These are phyloP conservation scores for Drosophila multiciliata DNA, from an alignment of 2,888 invertebrate genomes.

Conservation along the genomic window DNA sequence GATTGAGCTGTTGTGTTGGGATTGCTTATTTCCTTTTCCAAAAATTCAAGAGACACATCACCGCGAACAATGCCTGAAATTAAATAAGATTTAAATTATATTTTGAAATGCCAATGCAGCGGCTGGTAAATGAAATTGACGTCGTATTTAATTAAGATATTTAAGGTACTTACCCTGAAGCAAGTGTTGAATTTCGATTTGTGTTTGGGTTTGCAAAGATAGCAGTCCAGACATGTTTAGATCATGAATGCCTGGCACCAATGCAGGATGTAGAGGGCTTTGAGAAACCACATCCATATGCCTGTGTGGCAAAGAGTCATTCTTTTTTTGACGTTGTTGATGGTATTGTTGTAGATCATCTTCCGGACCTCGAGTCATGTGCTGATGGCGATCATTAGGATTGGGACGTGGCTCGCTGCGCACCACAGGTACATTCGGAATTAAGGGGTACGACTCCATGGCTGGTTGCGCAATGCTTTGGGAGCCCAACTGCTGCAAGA, in stretches of 20 bases:
- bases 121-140: background rate
- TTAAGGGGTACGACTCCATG: conserved; percentile 27
- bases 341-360: conserved; percentile 66
- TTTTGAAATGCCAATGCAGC: background rate
- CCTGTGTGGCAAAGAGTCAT: conserved; percentile 31
- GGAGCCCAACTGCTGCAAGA: conserved; percentile 85
- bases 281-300: conserved; percentile 33
- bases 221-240: conserved; percentile 24
- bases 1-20: conserved; percentile 63
- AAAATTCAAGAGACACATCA: conserved; percentile 90
- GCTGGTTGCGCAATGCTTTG: conserved; percentile 43
- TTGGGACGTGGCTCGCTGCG: conserved; percentile 7
- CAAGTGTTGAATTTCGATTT: conserved; percentile 87
- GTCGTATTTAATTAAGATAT: background rate
- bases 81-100: background rate
- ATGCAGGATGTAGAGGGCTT: conserved; percentile 24
- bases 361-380: conserved; percentile 16
- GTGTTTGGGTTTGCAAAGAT: conserved; percentile 46
- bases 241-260: conserved; percentile 31
- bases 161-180: conserved; percentile 87
- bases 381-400: conserved; percentile 22
- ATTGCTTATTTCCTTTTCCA: conserved; percentile 91
- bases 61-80: conserved; percentile 89
- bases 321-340: conserved; percentile 41
- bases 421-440: conserved; percentile 12